Evolutionary conservation across 1,140 invertebrate species (phyloP), one percentile per base, ranked within the genome.

Genomic region (Drosophila repletoides): DNA sequence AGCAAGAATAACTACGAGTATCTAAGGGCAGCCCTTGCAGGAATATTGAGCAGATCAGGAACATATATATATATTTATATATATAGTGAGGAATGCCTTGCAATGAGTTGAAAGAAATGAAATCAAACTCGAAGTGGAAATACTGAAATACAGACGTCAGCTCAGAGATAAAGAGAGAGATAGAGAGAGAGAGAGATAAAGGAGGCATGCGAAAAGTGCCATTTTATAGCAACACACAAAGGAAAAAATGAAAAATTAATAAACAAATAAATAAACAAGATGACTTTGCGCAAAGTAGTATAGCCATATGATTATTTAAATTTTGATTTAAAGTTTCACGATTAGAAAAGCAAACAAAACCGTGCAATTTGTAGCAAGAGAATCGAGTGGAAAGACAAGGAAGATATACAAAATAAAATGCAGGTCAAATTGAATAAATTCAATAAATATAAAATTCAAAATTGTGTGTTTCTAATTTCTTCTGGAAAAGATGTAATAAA

Each of bases 341-440:
- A 59, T 56, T 53, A 59, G 33, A 49, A 38, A 48, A 12, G 24
- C 52, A 31, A 48, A 46, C 34, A 58, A 45, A 61, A 38, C 21
- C 46, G 45, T 41, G 33, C 40, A 63, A 55, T 75, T 76, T 70
- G 72, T 64, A 74, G 52, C 34, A 52, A 38, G 45, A 60, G 34
- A 63, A 34, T 33, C 29, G 58, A 43, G 49, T 10, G 33, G 41
- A 40, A 56, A 21, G 34, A 38, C 15, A 59, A 22, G 56, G 29
- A 40, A 59, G 43, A 36, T 40, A 49, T 5, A 34, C 36, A 66
- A 65, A 52, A 46, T 40, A 17, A 52, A 46, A 53, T 56, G 64
- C 77, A 77, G 77, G 55, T 73, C 34, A 67, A 69, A 71, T 67
- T 59, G 56, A 77, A 76, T 63, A 63, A 70, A 84, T 61, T 63